These are phyloP conservation scores for Drosophila sordidula DNA, from an alignment of 2,888 invertebrate genomes.

Conservation along the genomic window DNA sequence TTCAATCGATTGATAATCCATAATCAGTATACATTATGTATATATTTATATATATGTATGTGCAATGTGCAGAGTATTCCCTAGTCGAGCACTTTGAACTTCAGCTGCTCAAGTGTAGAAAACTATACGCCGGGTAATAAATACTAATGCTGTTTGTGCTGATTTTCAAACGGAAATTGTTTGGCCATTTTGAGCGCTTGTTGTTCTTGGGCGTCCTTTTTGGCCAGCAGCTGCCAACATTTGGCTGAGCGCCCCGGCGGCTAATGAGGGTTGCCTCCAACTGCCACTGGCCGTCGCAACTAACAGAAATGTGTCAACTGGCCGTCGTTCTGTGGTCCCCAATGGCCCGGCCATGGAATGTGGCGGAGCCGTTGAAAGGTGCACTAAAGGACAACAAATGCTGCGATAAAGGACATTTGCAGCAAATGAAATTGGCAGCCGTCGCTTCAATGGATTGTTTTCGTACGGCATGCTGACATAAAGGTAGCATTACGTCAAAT, in stretches of 20 bases:
- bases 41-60: too few relatives aligned
- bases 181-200: constrained; percentile 18
- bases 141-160: constrained; percentile 59
- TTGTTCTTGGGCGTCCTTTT: not conserved
- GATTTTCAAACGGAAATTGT: constrained; percentile 46
- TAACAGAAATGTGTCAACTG: constrained; percentile 30
- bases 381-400: constrained; percentile 12
- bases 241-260: constrained; percentile 12
- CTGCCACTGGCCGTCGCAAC: constrained; percentile 9
- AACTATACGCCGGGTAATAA: constrained; percentile 49
- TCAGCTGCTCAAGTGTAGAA: not conserved
- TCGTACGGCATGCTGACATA: constrained; percentile 3
- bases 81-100: not conserved
- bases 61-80: not conserved
- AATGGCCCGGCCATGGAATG: constrained; percentile 22
- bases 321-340: constrained; percentile 40
- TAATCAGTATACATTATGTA: too few relatives aligned
- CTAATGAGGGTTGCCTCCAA: constrained; percentile 40
- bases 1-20: not conserved
- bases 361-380: constrained; percentile 21
- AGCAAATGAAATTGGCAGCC: constrained; percentile 42
- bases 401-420: constrained; percentile 19
- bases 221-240: constrained; percentile 1
- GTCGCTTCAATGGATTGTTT: constrained; percentile 28
- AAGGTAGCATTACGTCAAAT: constrained; percentile 26